phyloP scores from a whole-genome alignment of 2,113 vertebrate species.

The Oreochromis tanganicae region DNA sequence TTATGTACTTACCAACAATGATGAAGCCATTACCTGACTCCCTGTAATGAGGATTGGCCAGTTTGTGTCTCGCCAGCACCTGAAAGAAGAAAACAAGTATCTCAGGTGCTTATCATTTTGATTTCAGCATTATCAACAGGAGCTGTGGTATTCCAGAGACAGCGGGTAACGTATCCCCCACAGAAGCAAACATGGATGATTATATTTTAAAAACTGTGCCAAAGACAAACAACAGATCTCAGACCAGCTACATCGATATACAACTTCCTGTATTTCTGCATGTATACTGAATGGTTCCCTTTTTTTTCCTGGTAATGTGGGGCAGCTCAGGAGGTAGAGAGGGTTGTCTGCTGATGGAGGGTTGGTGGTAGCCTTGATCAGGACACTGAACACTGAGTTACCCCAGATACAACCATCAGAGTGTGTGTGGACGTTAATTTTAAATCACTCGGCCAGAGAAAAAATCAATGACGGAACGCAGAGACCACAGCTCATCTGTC shows the following conservation, averaged over 20 bases:
- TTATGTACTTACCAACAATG: neutral
- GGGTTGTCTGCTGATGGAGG: neutral
- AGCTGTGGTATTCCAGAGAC: neutral
- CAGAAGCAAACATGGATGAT: neutral
- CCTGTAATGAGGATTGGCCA: neutral
- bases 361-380: neutral
- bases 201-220: neutral
- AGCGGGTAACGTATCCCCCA: neutral
- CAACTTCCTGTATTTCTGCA: neutral
- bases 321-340: neutral
- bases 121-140: neutral
- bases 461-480: neutral
- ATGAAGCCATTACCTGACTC: constrained; percentile 8
- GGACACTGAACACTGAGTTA: neutral
- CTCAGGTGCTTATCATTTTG: neutral
- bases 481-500: neutral
- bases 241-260: neutral
- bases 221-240: neutral
- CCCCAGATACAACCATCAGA: neutral
- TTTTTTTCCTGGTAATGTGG: neutral
- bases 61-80: neutral
- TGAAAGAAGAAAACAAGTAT: neutral
- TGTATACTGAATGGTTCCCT: neutral
- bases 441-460: neutral
- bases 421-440: neutral